phyloP scores from a whole-genome alignment of 2,113 vertebrate genomes.

The Grammomys surdaster region DNA sequence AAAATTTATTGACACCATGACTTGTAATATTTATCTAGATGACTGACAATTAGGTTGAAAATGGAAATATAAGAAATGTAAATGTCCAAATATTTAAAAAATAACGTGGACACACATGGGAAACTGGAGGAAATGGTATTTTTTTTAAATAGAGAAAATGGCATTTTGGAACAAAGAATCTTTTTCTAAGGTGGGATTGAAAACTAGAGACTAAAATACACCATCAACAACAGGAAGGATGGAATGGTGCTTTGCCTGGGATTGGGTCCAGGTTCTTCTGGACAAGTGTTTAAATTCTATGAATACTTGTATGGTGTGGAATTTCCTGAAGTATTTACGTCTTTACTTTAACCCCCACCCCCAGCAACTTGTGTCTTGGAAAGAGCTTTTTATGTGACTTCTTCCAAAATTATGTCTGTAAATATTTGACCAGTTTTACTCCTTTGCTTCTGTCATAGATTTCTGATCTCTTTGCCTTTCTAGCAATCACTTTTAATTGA shows the following conservation, averaged over 20 bases:
- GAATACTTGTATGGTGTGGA: neutral
- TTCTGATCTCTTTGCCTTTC: neutral
- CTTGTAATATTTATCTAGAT: neutral
- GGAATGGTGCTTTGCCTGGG: fast-evolving
- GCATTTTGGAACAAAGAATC: neutral
- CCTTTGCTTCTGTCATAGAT: neutral
- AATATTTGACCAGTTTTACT: neutral
- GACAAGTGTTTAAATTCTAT: neutral
- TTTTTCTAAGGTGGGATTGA: neutral
- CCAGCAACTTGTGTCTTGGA: neutral
- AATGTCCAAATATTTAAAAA: neutral
- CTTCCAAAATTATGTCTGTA: neutral
- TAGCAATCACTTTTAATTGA: neutral
- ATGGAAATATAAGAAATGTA: neutral
- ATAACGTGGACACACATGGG: neutral
- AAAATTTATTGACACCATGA: neutral
- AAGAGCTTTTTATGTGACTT: neutral
- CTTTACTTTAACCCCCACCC: neutral
- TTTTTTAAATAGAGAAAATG: neutral
- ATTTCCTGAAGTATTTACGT: neutral
- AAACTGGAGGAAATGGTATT: neutral
- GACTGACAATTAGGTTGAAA: neutral
- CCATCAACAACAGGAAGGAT: neutral
- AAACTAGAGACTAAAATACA: neutral
- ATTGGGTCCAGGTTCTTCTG: neutral